Percentiles rank a stretch among this genome's conserved stretches.
These are phyloP conservation scores for Chitala chitala DNA, from an alignment of 2,113 vertebrate genomes.

Conservation along the genomic window DNA sequence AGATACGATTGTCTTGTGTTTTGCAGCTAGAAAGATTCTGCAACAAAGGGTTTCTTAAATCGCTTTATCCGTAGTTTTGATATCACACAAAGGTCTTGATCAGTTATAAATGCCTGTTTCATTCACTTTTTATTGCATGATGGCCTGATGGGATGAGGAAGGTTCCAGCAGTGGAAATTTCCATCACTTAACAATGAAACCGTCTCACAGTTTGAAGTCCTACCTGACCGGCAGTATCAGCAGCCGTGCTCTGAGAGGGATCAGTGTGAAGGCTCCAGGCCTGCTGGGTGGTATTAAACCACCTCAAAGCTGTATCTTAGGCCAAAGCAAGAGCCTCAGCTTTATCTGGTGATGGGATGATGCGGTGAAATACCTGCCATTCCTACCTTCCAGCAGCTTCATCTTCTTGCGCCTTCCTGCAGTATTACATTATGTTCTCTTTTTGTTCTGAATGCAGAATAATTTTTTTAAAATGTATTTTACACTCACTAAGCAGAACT, in stretches of 20 bases:
- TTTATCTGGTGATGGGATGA: conserved; percentile 57
- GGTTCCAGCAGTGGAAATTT: conserved; percentile 33
- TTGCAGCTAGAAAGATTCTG: not conserved
- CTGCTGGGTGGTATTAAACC: conserved; percentile 41
- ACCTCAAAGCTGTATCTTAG: too few species aligned
- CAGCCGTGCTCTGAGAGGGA: conserved; percentile 64
- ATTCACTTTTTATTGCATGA: conserved; percentile 35
- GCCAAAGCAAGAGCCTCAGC: too few species aligned
- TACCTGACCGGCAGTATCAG: conserved; percentile 64
- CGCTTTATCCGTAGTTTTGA: not conserved
- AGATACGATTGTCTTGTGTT: too few species aligned
- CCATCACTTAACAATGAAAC: conserved; percentile 61
- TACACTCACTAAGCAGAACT: too few species aligned
- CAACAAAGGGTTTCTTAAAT: not conserved
- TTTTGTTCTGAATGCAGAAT: too few species aligned
- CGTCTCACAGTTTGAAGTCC: conserved; percentile 68
- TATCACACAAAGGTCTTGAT: not conserved
- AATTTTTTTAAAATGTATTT: too few species aligned
- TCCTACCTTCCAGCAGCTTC: too few species aligned
- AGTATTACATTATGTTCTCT: too few species aligned
- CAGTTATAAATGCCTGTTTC: not conserved
- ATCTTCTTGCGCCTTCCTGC: too few species aligned
- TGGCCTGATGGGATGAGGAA: conserved; percentile 44
- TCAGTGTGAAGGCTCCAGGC: conserved; percentile 52
- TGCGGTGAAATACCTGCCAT: conserved; percentile 32